phyloP scores from a whole-genome alignment of 2,797 vertebrate species.

The Odontamblyopus lacepedii region DNA sequence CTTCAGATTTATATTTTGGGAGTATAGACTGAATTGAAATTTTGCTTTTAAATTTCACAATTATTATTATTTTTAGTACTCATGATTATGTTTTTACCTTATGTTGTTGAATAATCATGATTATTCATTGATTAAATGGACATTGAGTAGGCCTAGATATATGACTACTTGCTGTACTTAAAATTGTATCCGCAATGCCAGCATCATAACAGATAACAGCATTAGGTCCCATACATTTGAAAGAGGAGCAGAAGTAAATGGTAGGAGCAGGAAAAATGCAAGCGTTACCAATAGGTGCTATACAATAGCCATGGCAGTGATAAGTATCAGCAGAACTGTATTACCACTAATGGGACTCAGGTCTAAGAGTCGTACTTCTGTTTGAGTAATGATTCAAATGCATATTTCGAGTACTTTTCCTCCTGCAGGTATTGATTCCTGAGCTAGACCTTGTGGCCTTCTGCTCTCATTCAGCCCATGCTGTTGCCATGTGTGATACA shows the following conservation, averaged over 20 bases:
- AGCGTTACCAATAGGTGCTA: background rate
- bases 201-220: background rate
- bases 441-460: slow-evolving; percentile 20
- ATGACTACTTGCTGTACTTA: no score
- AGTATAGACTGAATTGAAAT: no score
- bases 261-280: background rate
- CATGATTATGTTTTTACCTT: no score
- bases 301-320: background rate
- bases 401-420: background rate
- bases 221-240: background rate
- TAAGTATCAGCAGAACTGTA: background rate
- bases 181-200: background rate
- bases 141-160: no score
- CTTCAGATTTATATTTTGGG: no score
- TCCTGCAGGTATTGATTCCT: background rate
- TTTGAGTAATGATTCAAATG: background rate
- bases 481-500: slow-evolving; percentile 50
- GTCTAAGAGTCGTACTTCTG: background rate
- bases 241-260: background rate
- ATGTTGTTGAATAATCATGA: no score
- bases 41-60: no score
- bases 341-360: background rate
- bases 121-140: no score
- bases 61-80: no score
- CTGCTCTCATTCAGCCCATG: slow-evolving; percentile 1